Percentiles rank a stretch among this genome's conserved stretches.
Conservation (phyloP, 1,140 invertebrate genomes). For the Tetragnatha versicolor region DNA sequence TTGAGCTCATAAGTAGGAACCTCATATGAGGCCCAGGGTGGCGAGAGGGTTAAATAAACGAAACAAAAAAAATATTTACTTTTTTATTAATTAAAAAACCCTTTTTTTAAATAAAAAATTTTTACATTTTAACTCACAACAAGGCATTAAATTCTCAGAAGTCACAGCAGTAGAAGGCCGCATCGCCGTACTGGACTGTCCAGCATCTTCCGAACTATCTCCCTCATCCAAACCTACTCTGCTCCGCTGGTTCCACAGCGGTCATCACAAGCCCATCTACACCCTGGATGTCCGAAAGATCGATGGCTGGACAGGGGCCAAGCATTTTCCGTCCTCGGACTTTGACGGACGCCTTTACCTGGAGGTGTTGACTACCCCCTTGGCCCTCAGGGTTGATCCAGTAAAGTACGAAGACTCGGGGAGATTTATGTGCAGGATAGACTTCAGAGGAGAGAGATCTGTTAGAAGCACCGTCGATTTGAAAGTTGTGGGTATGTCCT, state of each 20-base stretch:
- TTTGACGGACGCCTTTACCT: conserved; percentile 32
- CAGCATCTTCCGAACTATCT: not conserved
- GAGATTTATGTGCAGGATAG: conserved; percentile 67
- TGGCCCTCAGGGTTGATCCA: conserved; percentile 48
- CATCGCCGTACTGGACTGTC: not conserved
- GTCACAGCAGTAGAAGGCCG: not conserved
- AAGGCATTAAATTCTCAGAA: not conserved
- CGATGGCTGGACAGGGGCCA: not conserved
- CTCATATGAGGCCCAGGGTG: too few relatives aligned
- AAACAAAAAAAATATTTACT: not conserved
- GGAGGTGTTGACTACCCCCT: conserved; percentile 8
- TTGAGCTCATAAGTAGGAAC: too few relatives aligned
- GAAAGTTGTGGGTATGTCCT: conserved; percentile 78
- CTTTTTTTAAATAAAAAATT: not conserved
- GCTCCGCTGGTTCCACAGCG: conserved; percentile 21
- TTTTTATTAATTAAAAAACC: not conserved
- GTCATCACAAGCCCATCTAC: conserved; percentile 15
- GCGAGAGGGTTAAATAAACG: too few relatives aligned
- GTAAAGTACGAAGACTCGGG: conserved; percentile 51
- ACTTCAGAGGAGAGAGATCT: conserved; percentile 81
- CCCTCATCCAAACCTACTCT: not conserved
- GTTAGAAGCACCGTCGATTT: conserved; percentile 79
- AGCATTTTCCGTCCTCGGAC: conserved; percentile 26
- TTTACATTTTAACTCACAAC: not conserved
- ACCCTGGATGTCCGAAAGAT: conserved; percentile 21